Conservation (phyloP, 1,140 invertebrate species). For the Bactericera cockerelli region DNA sequence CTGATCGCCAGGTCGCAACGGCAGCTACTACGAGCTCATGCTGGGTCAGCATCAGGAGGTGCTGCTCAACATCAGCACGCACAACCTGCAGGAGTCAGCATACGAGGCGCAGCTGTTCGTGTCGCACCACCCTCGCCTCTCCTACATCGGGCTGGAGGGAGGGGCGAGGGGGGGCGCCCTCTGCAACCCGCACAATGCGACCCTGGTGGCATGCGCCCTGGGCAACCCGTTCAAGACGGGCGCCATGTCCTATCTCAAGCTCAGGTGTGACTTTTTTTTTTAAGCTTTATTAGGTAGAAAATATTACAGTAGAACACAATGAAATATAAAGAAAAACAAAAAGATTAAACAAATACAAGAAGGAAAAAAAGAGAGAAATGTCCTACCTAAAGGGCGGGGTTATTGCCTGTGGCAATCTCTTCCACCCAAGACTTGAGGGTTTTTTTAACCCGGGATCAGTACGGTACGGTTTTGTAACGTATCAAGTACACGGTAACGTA, state of each 20-base stretch:
- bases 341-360: no score
- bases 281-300: no score
- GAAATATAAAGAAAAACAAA: no score
- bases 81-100: slow-evolving; percentile 72
- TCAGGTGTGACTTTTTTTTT: slow-evolving; percentile 39
- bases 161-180: slow-evolving; percentile 41
- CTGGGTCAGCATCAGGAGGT: slow-evolving; percentile 63
- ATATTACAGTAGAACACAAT: no score
- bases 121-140: slow-evolving; percentile 55
- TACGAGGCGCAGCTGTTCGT: slow-evolving; percentile 78
- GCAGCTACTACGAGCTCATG: slow-evolving; percentile 35
- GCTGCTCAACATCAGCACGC: slow-evolving; percentile 52
- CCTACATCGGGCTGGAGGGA: slow-evolving; percentile 53
- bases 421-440: no score
- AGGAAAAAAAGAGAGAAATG: no score
- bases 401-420: no score
- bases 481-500: no score
- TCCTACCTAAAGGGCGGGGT: no score
- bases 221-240: slow-evolving; percentile 76
- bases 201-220: slow-evolving; percentile 58
- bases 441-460: no score
- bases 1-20: no score
- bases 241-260: slow-evolving; percentile 37
- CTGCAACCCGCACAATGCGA: slow-evolving; percentile 55
- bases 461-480: no score